Conservation (phyloP, 2,113 vertebrate genomes). For the Elephantulus edwardii region DNA sequence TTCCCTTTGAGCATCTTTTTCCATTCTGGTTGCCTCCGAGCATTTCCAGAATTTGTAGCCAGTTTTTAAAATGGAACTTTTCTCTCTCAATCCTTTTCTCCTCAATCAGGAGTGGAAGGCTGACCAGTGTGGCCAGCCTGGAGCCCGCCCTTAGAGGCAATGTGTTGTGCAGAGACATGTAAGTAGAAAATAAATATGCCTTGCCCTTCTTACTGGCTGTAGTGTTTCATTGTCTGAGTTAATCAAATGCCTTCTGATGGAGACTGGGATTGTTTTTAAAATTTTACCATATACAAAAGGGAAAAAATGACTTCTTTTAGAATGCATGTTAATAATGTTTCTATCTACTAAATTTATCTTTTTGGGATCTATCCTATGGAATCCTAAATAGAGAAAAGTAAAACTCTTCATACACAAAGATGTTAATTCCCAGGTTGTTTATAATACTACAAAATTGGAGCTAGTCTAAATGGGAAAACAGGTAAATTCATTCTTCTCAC, state of each 20-base stretch:
- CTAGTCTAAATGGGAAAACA: background rate
- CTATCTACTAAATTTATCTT: background rate
- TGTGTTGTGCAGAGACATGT: background rate
- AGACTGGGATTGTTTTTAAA: background rate
- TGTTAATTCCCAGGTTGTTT: background rate
- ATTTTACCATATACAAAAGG: background rate
- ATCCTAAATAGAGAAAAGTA: background rate
- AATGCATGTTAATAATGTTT: background rate
- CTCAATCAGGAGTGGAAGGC: background rate
- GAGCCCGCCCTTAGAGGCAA: background rate
- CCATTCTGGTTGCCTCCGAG: constrained; percentile 54
- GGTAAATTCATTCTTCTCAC: background rate
- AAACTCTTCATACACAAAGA: background rate
- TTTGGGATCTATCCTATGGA: constrained; percentile 25
- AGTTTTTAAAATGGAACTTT: constrained; percentile 63
- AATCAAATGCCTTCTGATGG: background rate
- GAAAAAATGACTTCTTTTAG: background rate
- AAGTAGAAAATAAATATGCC: background rate
- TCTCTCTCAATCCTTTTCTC: background rate
- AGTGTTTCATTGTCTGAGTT: background rate
- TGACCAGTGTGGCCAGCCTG: background rate
- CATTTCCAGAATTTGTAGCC: constrained; percentile 58
- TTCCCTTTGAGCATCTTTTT: constrained; percentile 70
- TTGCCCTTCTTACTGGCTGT: background rate
- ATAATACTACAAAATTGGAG: background rate